Evolutionary conservation across 2,888 invertebrate genomes (phyloP).

Genomic region (Hydrotaea cyrtoneurina): DNA sequence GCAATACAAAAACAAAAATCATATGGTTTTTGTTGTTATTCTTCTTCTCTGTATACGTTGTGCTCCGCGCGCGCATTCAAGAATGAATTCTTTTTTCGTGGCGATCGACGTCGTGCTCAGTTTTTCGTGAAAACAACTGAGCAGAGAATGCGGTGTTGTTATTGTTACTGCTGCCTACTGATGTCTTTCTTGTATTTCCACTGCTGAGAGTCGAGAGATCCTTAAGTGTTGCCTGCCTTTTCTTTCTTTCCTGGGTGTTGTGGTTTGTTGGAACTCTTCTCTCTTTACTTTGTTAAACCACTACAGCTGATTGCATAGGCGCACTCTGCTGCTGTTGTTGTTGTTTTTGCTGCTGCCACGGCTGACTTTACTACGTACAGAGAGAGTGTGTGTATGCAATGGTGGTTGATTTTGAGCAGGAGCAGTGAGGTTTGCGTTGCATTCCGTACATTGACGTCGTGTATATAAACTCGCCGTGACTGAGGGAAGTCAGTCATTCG

Average conservation of each 20-base stretch:
- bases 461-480: slow-evolving; percentile 60
- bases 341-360: background rate
- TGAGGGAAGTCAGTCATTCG: slow-evolving; percentile 67
- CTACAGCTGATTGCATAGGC: slow-evolving; percentile 9
- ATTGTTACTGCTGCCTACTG: background rate
- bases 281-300: background rate
- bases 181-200: background rate
- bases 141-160: background rate
- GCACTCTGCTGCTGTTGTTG: slow-evolving; percentile 16
- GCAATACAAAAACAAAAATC: slow-evolving; percentile 67
- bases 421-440: slow-evolving; percentile 36
- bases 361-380: background rate
- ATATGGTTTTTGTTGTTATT: slow-evolving; percentile 66
- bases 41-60: background rate
- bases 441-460: slow-evolving; percentile 57
- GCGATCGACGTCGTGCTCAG: background rate
- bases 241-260: background rate
- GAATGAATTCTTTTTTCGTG: slow-evolving; percentile 17
- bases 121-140: background rate
- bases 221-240: background rate
- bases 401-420: slow-evolving; percentile 56
- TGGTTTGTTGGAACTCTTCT: background rate
- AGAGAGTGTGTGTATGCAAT: slow-evolving; percentile 47
- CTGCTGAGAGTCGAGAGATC: background rate
- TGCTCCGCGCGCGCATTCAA: background rate